A percentile compares a stretch with the other conserved stretches of the same genome.
Evolutionary conservation across 1,140 invertebrate genomes (phyloP).

Genomic region (Lepidotrigona ventralis): DNA sequence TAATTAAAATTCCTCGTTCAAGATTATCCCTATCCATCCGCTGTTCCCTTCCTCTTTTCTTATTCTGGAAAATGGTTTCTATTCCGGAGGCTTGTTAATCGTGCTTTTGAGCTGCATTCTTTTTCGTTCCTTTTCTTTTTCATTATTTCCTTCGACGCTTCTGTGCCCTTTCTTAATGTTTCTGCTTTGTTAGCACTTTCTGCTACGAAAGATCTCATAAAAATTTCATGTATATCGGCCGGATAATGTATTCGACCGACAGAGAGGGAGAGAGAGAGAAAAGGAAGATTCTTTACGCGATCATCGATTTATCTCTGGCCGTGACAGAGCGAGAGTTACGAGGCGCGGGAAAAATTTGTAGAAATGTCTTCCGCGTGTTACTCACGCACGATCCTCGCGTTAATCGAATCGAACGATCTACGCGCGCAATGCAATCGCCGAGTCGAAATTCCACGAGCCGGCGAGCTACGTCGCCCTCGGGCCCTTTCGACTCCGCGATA

Average conservation of each 20-base stretch:
- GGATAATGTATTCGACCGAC: not conserved
- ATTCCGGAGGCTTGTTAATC: not conserved
- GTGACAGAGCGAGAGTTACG: constrained; percentile 5
- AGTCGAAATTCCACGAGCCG: constrained; percentile 42
- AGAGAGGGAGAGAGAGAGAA: too few species aligned
- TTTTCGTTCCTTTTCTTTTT: not conserved
- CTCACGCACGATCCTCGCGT: constrained; percentile 40
- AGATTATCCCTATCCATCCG: constrained; percentile 2
- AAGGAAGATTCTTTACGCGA: not conserved
- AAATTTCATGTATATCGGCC: not conserved
- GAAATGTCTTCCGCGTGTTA: constrained; percentile 52
- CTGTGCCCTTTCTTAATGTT: not conserved
- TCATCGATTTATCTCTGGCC: constrained; percentile 2
- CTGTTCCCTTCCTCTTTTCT: not conserved
- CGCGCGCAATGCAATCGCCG: constrained; percentile 42
- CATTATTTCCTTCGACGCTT: not conserved
- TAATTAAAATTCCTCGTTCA: constrained; percentile 45
- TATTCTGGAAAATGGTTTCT: constrained; percentile 19
- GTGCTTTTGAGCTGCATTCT: not conserved
- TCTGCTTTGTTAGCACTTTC: too few species aligned
- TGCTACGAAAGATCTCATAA: not conserved
- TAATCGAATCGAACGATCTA: constrained; percentile 52
- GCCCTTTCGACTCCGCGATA: constrained; percentile 36
- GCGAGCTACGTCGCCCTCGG: constrained; percentile 8
- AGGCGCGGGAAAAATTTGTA: constrained; percentile 38